Percentiles rank a stretch among this genome's conserved stretches.
Conservation (phyloP, 2,888 invertebrate genomes). For the Yponomeuta sedellus region DNA sequence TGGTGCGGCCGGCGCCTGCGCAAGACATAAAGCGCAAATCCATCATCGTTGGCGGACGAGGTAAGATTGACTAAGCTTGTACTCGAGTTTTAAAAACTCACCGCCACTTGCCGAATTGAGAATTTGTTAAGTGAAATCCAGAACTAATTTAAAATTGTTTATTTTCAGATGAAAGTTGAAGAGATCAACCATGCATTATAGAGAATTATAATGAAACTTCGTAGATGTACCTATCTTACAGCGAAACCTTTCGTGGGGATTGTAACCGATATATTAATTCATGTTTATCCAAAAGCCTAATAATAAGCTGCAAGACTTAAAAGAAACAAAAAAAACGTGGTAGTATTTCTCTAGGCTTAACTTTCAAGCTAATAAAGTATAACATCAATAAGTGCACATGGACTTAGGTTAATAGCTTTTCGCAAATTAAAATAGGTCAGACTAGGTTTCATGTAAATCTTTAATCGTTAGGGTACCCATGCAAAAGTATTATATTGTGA, state of each 20-base stretch:
- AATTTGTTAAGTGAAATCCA: no score
- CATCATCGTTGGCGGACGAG: conserved; percentile 74
- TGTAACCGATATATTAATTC: conserved; percentile 64
- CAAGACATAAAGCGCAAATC: conserved; percentile 78
- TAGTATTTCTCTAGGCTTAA: conserved; percentile 68
- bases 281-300: conserved; percentile 70
- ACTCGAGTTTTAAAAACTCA: no score
- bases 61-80: conserved; percentile 28
- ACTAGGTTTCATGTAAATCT: conserved; percentile 47
- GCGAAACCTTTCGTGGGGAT: conserved; percentile 64
- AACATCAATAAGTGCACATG: conserved; percentile 69
- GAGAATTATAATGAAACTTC: conserved; percentile 71
- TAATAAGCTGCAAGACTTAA: conserved; percentile 50
- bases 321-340: conserved; percentile 57
- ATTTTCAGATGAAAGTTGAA: conserved; percentile 75
- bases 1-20: conserved; percentile 50
- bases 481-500: conserved; percentile 60
- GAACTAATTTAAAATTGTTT: conserved; percentile 18
- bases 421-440: conserved; percentile 43
- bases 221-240: conserved; percentile 69
- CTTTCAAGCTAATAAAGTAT: conserved; percentile 66
- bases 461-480: conserved; percentile 44
- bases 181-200: conserved; percentile 55
- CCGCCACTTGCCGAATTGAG: no score
- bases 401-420: conserved; percentile 65